phyloP scores from a whole-genome alignment of 2,113 vertebrate genomes.

The Colistium nudipinnis region DNA sequence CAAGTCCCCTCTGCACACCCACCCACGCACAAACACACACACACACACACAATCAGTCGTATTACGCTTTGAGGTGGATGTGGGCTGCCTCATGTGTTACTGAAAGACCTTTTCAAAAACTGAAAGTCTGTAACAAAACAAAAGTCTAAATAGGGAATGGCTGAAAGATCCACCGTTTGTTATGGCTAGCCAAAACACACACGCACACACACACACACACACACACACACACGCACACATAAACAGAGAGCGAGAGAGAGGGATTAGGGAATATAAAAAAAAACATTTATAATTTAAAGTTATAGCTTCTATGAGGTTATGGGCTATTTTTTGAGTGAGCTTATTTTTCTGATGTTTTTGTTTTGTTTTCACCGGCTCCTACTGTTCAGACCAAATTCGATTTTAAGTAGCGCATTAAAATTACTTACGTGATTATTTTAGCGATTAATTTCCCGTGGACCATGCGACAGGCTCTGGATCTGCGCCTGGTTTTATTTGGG shows the following conservation, averaged over 20 bases:
- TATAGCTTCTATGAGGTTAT: too few species aligned
- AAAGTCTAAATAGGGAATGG: constrained; percentile 14
- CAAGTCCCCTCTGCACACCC: constrained; percentile 2
- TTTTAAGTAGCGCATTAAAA: neutral
- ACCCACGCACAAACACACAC: constrained; percentile 7
- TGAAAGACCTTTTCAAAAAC: constrained; percentile 64
- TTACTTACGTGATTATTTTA: neutral
- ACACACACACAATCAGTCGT: neutral
- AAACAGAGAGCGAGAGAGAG: neutral
- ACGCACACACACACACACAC: constrained; percentile 12
- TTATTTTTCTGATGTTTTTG: too few species aligned
- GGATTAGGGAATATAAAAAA: neutral
- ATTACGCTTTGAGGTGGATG: constrained; percentile 44
- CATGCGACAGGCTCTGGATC: too few species aligned
- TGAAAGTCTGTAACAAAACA: constrained; percentile 68
- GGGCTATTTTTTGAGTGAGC: too few species aligned
- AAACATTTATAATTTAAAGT: too few species aligned
- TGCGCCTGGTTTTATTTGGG: neutral
- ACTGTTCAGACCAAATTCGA: neutral
- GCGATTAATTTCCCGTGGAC: neutral
- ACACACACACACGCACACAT: neutral
- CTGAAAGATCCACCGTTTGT: constrained; percentile 49
- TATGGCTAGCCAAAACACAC: constrained; percentile 10
- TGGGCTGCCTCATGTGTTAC: constrained; percentile 52
- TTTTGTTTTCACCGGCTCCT: too few species aligned